phyloP scores from a whole-genome alignment of 1,140 invertebrate genomes.

The Lasioglossum baleicum region DNA sequence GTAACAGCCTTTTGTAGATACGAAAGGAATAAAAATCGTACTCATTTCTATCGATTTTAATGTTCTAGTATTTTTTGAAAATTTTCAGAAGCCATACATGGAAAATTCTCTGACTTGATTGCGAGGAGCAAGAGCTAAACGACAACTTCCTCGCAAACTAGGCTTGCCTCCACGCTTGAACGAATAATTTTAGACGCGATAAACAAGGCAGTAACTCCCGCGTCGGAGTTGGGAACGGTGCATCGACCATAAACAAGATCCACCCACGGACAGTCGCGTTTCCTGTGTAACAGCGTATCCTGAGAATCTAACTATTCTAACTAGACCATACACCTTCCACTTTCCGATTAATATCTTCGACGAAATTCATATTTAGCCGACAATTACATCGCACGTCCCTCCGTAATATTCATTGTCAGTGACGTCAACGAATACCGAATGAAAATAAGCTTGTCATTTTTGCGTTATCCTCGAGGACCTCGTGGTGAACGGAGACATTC shows the following conservation, averaged over 20 bases:
- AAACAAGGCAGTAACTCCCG: neutral
- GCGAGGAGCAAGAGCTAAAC: too few relatives aligned
- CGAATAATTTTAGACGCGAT: neutral
- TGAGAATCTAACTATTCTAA: too few relatives aligned
- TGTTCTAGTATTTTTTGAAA: too few relatives aligned
- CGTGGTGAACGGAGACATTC: neutral
- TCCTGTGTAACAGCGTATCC: too few relatives aligned
- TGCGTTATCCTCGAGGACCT: neutral
- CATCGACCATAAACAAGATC: slow-evolving; percentile 23
- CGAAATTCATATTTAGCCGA: neutral
- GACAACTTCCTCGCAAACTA: too few relatives aligned
- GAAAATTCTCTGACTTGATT: too few relatives aligned
- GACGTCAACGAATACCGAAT: slow-evolving; percentile 15
- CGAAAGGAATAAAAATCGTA: too few relatives aligned
- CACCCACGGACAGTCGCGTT: too few relatives aligned
- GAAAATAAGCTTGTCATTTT: slow-evolving; percentile 29
- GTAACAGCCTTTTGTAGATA: too few relatives aligned
- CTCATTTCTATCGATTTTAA: too few relatives aligned
- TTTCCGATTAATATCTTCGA: neutral
- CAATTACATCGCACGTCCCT: neutral
- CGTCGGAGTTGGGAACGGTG: neutral
- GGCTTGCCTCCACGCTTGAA: neutral
- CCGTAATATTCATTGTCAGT: neutral
- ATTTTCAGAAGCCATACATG: too few relatives aligned
- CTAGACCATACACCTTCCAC: too few relatives aligned